phyloP scores from a whole-genome alignment of 2,888 invertebrate genomes.

The Ophion ventricosus region DNA sequence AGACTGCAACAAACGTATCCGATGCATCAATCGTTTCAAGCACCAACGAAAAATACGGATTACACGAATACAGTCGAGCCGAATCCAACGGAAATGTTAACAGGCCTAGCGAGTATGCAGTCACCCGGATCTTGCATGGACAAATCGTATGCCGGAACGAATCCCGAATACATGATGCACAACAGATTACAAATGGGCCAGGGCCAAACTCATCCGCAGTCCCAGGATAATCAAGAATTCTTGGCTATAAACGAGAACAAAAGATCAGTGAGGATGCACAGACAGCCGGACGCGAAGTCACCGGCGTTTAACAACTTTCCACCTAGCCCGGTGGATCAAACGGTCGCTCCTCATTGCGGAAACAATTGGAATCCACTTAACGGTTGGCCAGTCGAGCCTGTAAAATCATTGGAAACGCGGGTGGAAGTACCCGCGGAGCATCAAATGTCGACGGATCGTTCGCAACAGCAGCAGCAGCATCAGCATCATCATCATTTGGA shows the following conservation, averaged over 20 bases:
- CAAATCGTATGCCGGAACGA: conserved; percentile 60
- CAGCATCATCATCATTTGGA: conserved; percentile 59
- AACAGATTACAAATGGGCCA: conserved; percentile 36
- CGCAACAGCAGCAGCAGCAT: conserved; percentile 30
- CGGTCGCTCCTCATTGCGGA: conserved; percentile 49
- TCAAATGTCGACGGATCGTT: conserved; percentile 66
- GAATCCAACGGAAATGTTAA: conserved; percentile 58
- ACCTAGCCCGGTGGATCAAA: conserved; percentile 70
- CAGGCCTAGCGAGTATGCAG: conserved; percentile 51
- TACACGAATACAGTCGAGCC: conserved; percentile 57
- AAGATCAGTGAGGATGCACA: conserved; percentile 65
- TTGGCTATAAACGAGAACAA: conserved; percentile 67
- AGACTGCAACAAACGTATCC: conserved; percentile 70
- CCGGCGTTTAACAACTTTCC: conserved; percentile 68
- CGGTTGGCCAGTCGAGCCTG: conserved; percentile 70
- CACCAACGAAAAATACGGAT: conserved; percentile 56
- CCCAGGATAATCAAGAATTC: conserved; percentile 63
- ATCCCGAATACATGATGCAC: conserved; percentile 62
- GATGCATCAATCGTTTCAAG: conserved; percentile 64
- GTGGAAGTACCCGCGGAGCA: conserved; percentile 51
- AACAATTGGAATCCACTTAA: conserved; percentile 73
- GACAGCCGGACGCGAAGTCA: conserved; percentile 70
- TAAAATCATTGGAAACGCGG: conserved; percentile 67
- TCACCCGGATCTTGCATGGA: conserved; percentile 57
- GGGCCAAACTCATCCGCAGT: conserved; percentile 50